phyloP scores from a whole-genome alignment of 2,113 vertebrate species.

The Acanthisitta chloris region DNA sequence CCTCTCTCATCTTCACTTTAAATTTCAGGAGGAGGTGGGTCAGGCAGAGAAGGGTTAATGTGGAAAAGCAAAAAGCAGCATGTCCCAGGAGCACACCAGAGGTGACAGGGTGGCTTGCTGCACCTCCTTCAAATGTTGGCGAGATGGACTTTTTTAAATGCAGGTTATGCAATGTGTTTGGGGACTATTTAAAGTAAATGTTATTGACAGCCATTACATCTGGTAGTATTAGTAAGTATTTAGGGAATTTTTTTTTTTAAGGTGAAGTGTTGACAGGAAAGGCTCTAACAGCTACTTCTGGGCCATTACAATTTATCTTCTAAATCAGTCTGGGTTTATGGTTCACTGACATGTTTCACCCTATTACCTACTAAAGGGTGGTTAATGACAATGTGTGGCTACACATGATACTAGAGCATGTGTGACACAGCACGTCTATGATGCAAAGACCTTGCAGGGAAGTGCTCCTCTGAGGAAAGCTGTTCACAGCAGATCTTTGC shows the following conservation, averaged over 20 bases:
- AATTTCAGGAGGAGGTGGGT: not conserved
- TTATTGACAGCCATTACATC: constrained; percentile 46
- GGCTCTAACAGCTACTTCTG: constrained; percentile 46
- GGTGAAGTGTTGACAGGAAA: constrained; percentile 54
- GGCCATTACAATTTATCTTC: constrained; percentile 63
- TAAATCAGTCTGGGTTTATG: constrained; percentile 54
- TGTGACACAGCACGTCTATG: not conserved
- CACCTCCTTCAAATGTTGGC: not conserved
- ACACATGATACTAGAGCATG: not conserved
- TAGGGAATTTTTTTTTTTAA: constrained; percentile 57
- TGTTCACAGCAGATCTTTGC: not conserved
- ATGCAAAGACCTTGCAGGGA: not conserved
- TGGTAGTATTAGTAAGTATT: constrained; percentile 54
- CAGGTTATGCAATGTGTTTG: constrained; percentile 38
- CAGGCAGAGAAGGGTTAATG: not conserved
- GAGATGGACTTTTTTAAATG: not conserved
- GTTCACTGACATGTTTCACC: constrained; percentile 62
- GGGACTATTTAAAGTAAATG: constrained; percentile 53
- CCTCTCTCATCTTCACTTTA: not conserved
- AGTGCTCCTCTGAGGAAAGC: constrained; percentile 1
- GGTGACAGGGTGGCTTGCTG: not conserved
- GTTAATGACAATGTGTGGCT: constrained; percentile 29
- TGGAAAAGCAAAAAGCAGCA: not conserved
- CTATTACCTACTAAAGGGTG: constrained; percentile 36
- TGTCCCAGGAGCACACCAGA: not conserved